Evolutionary conservation across 2,113 vertebrate species (phyloP).

Genomic region (Ciconia boyciana): DNA sequence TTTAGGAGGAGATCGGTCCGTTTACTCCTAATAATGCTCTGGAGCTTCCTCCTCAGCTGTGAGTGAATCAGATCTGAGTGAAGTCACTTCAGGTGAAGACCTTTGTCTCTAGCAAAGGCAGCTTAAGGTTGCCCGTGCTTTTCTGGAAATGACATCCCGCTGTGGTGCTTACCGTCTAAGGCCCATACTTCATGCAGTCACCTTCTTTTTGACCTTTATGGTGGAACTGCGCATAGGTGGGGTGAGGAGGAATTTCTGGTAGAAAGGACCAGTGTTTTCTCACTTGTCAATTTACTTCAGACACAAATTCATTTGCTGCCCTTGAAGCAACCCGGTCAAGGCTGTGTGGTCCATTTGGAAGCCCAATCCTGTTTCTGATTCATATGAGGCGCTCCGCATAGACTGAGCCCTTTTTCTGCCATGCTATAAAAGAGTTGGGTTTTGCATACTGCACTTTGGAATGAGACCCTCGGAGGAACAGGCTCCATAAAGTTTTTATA

Average conservation of each 20-base stretch:
- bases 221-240: background rate
- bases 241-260: background rate
- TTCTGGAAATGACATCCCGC: background rate
- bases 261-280: conserved; percentile 9
- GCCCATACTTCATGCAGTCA: accelerated
- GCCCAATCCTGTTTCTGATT: background rate
- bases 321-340: background rate
- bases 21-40: accelerated
- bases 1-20: background rate
- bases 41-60: background rate
- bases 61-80: background rate
- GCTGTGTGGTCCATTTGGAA: conserved; percentile 51
- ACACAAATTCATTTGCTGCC: background rate
- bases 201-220: background rate
- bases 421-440: conserved; percentile 14
- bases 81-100: background rate
- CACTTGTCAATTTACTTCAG: background rate
- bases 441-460: conserved; percentile 39
- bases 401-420: conserved; percentile 12
- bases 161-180: background rate
- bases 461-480: conserved; percentile 62
- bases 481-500: conserved; percentile 73
- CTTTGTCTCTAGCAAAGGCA: background rate
- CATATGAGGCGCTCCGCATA: background rate
- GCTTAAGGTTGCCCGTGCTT: background rate